Evolutionary conservation across 2,888 invertebrate species (phyloP), one percentile per base, ranked within the genome.

Genomic region (Drosophila leonis): DNA sequence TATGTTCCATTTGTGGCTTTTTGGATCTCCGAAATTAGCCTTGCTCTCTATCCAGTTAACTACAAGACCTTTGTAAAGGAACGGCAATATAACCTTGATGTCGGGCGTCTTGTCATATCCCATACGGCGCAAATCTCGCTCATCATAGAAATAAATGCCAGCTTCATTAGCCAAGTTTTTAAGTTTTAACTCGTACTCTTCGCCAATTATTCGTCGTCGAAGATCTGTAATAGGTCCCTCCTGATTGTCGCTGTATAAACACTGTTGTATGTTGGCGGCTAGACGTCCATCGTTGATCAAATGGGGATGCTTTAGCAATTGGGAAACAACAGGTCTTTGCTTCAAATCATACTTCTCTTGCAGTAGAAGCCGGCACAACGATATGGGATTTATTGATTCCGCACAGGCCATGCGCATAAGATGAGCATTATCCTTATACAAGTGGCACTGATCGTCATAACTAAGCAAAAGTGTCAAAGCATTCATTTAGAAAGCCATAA

Each of bases 41-140:
- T 98, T 98, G 85, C 98, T 98, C 93, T 98, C 98, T 70, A 98
- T 97, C 98, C 98, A 98, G 92, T 98, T 97, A 0, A 98, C 95
- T 31, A 98, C 95, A 86, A 95, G 95, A 2, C 97, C 97, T 92
- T 97, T 96, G 29, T 97, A 95, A 35, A 97, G 96, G 74, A 98
- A 96, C 0, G 98, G 98, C 27, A 98, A 95, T 91, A 97, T 97
- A 59, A 98, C 94, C 93, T 98, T 98, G 51, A 98, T 95, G 92
- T 98, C 98, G 0, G 98, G 98, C 1, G 98, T 98, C 93, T 98
- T 98, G 92, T 98, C 98, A 93, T 97, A 98, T 0, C 98, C 98
- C 90, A 95, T 94, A 49, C 95, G 94, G 79, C 98, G 93, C 55
- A 98, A 94, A 80, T 97, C 95, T 72, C 96, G 95, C 93, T 98